These are phyloP conservation scores for Grammomys dolichurus DNA, from an alignment of 2,113 vertebrate genomes.

Conservation along the genomic window DNA sequence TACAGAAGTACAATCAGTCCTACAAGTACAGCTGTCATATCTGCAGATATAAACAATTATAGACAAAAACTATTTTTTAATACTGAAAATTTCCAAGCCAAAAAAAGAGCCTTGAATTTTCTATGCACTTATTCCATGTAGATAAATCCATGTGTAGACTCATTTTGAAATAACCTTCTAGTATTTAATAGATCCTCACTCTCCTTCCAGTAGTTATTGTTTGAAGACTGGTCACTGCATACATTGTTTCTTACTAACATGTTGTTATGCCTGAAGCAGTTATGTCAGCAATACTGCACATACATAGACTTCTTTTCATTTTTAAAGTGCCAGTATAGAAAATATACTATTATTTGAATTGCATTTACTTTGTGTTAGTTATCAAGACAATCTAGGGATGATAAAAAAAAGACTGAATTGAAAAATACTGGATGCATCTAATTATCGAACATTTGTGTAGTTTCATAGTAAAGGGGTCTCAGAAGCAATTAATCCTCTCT, in stretches of 20 bases:
- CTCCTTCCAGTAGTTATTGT: not conserved
- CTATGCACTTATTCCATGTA: not conserved
- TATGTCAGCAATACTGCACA: not conserved
- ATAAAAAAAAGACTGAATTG: not conserved
- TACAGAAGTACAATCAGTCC: not conserved
- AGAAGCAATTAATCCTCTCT: not conserved
- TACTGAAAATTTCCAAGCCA: not conserved
- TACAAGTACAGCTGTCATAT: not conserved
- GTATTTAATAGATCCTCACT: rapidly evolving
- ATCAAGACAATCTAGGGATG: not conserved
- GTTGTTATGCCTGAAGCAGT: no score
- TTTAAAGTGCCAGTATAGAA: not conserved
- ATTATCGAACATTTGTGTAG: not conserved
- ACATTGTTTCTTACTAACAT: not conserved
- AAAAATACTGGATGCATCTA: not conserved
- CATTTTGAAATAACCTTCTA: not conserved
- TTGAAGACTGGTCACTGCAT: not conserved
- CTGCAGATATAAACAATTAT: not conserved
- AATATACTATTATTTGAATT: not conserved
- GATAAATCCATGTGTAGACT: not conserved
- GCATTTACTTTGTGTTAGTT: not conserved
- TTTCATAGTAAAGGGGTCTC: not conserved
- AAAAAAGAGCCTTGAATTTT: not conserved
- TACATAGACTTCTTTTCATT: not conserved
- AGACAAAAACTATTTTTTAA: not conserved